Evolutionary conservation across 1,140 invertebrate genomes (phyloP), one percentile per base, ranked within the genome.

Genomic region (Euschistus heros): DNA sequence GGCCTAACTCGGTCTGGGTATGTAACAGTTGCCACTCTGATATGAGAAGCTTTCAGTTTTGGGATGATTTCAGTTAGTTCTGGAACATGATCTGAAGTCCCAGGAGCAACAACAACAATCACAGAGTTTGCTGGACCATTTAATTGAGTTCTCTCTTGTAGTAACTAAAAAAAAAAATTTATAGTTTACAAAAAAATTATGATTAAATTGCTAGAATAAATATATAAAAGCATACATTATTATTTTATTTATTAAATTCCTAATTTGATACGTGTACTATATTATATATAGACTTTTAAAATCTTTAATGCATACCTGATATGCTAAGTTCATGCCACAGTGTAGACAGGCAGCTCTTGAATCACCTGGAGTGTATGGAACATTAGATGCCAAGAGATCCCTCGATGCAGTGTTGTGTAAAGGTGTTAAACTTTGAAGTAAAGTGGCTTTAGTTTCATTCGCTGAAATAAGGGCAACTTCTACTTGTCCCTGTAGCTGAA

Each of bases 71-170:
- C 66, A 27, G 65, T 67, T 10, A 70, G 44, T n/a, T 70, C 69
- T 3, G 68, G 69, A 17, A 66, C 59, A 62, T 68, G 66, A 33
- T 74, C 72, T n/a, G 73, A 70, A 68, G 78, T 79, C 6, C 79
- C 79, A 6, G 79, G 75, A 17, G 78, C 77, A 52, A 82, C 76
- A 7, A 81, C 68, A n/a, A 82, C 73, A 64, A 82, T 78, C 17
- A 81, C 76, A 57, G 80, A 78, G 68, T 74, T 79, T 0, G 80
- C 80, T 3, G 78, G 74, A 8, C 78, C 77, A 27, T 73, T 54
- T 13, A 65, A 64, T 42, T 68, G 71, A 3, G 70, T 72, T n/a
- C 76, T 71, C 13, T 79, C 76, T 66, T 76, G 74, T 17, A 82
- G 70, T 75, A 82, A 76, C 72, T 78, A 67, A 64, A 37, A 55